These are phyloP conservation scores for Aythya fuligula DNA, from an alignment of 2,797 vertebrate species.

Conservation along the genomic window DNA sequence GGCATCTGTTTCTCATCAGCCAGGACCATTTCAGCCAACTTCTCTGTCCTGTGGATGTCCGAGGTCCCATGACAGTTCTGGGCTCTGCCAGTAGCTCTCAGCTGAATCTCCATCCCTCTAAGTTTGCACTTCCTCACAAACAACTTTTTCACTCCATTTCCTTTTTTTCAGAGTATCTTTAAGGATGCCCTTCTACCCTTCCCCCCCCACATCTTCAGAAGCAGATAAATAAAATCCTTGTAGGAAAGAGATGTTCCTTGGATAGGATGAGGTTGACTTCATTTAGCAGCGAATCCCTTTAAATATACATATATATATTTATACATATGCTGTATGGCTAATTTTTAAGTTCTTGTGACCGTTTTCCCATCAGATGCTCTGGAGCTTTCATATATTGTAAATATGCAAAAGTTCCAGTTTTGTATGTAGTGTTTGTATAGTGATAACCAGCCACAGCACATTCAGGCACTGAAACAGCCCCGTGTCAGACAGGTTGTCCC, in stretches of 20 bases:
- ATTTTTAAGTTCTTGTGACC: background rate
- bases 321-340: too few relatives aligned
- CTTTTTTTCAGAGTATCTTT: background rate
- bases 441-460: background rate
- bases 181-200: background rate
- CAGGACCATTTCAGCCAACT: background rate
- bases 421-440: background rate
- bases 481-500: background rate
- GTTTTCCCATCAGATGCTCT: background rate
- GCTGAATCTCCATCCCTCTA: background rate
- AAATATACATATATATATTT: too few relatives aligned
- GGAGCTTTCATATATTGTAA: background rate
- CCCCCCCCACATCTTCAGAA: background rate
- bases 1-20: background rate
- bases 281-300: background rate
- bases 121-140: background rate
- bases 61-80: background rate
- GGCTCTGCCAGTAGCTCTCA: background rate
- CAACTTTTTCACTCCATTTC: background rate
- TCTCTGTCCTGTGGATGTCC: fast-evolving
- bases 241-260: background rate
- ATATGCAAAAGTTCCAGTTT: background rate
- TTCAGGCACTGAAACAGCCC: background rate
- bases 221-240: background rate
- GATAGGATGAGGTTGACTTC: background rate